Base-by-base conservation (phyloP, 2,113 vertebrate genomes). In the Xenopus borealis region DNA sequence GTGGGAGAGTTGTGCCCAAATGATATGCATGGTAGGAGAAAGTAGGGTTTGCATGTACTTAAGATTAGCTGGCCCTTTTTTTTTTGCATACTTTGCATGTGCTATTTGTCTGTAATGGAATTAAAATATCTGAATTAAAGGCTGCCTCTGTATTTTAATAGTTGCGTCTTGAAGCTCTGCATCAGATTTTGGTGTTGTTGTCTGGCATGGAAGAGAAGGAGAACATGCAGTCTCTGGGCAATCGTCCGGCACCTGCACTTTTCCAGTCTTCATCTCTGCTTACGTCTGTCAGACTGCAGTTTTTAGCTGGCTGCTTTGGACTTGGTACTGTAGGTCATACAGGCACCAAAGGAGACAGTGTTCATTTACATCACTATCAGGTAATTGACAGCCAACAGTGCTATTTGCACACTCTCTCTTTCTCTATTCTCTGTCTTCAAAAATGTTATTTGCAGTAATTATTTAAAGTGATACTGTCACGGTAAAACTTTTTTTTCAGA, bases 141-240 rank as follows among this genome's bases (percentile, higher is more conserved):
- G 23, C 23, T 27, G 23, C 23, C 33, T 6, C 8, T 40, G 33
- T 40, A 6, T 62, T 2, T 69, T 71, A 84, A 27, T 85, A 99
- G 97, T 85, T 98, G 83, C 94, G 97, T 53, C 84, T 99, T 82
- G 96, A 98, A 82, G 96, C 97, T 0, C 94, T 99, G 74, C 96
- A 99, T 82, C 97, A 99, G 89, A 98, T 98, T 33, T 91, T 99
- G 71, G 93, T 96, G 75, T 80, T 99, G 17, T 91, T 99, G 8
- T 96, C 95, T 33, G 96, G 97, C 44, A 99, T 99, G 97, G 97
- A 99, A 79, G 97, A 98, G 82, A 98, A 99, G 78, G 91, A 93
- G 72, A 93, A 92, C 71, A 80, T 92, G 68, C 84, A 88, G 0
- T 80, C 87, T 4, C 74, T 79, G 33, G 83, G 89, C 40, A 91